Evolutionary conservation across 2,113 vertebrate genomes (phyloP).

Genomic region (Craseonycteris thonglongyai): DNA sequence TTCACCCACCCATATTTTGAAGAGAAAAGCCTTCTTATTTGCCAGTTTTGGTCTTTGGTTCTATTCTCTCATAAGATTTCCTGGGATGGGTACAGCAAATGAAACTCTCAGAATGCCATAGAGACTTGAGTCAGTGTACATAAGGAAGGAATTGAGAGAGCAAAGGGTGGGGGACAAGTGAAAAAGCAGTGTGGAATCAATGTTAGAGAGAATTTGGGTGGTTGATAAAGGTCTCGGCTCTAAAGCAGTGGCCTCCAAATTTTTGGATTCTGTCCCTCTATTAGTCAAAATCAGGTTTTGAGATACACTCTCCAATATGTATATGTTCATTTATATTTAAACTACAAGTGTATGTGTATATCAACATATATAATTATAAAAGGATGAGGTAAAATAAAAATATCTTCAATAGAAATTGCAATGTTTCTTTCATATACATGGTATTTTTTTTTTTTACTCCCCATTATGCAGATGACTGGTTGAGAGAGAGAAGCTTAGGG

Average conservation of each 20-base stretch:
- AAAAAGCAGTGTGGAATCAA: fast-evolving
- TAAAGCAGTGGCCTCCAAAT: not conserved
- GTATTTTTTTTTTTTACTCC: not conserved
- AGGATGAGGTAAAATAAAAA: not conserved
- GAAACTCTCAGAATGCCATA: not conserved
- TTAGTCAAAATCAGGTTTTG: not conserved
- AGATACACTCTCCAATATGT: not conserved
- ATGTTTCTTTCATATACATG: not conserved
- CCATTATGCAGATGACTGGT: not conserved
- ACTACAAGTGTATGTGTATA: not conserved
- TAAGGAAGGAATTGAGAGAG: not conserved
- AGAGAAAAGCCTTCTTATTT: not conserved
- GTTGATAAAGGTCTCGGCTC: not conserved
- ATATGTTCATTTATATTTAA: not conserved
- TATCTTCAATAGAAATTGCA: too few species aligned
- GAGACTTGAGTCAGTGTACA: not conserved
- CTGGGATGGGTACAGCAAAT: not conserved
- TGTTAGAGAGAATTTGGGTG: not conserved
- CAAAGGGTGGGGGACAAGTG: not conserved
- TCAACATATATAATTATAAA: not conserved
- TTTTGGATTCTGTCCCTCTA: not conserved
- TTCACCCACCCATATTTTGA: not conserved
- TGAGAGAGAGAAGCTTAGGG: not conserved
- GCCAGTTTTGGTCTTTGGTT: not conserved
- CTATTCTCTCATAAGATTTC: not conserved